Percentiles rank a stretch among this genome's conserved stretches.
Evolutionary conservation across 2,888 invertebrate species (phyloP).

Genomic region (Mesoligia furuncula): DNA sequence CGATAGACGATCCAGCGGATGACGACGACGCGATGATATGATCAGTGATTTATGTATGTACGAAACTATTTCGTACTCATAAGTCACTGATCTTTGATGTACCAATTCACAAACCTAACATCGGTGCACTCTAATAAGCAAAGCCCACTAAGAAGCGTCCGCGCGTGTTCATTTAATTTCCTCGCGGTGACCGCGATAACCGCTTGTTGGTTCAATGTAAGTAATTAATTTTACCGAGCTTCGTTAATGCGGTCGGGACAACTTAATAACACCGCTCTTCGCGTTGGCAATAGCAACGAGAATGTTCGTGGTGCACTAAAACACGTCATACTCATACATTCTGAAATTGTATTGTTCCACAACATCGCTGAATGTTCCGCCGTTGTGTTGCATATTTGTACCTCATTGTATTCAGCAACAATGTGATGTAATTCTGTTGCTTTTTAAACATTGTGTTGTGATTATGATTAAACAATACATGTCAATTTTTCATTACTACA

Average conservation of each 20-base stretch:
- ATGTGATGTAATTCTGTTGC: conserved; percentile 20
- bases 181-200: conserved; percentile 81
- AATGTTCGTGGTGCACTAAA: conserved; percentile 52
- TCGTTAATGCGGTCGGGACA: conserved; percentile 76
- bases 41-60: not conserved
- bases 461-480: conserved; percentile 20
- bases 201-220: conserved; percentile 83
- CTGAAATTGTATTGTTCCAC: conserved; percentile 63
- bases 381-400: conserved; percentile 36
- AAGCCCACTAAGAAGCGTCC: conserved; percentile 71
- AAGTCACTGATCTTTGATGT: conserved; percentile 1
- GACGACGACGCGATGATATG: not conserved
- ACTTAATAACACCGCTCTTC: conserved; percentile 74
- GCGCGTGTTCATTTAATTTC: conserved; percentile 83
- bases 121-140: conserved; percentile 71
- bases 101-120: conserved; percentile 32
- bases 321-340: conserved; percentile 56
- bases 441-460: conserved; percentile 13
- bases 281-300: conserved; percentile 53
- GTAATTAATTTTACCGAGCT: conserved; percentile 85
- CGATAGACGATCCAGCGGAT: not conserved
- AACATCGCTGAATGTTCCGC: conserved; percentile 36
- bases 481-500: not conserved
- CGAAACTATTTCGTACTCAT: not conserved
- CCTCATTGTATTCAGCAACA: conserved; percentile 36